These are phyloP conservation scores for Hydrolagus affinis DNA, from an alignment of 2,113 vertebrate genomes.

Conservation along the genomic window DNA sequence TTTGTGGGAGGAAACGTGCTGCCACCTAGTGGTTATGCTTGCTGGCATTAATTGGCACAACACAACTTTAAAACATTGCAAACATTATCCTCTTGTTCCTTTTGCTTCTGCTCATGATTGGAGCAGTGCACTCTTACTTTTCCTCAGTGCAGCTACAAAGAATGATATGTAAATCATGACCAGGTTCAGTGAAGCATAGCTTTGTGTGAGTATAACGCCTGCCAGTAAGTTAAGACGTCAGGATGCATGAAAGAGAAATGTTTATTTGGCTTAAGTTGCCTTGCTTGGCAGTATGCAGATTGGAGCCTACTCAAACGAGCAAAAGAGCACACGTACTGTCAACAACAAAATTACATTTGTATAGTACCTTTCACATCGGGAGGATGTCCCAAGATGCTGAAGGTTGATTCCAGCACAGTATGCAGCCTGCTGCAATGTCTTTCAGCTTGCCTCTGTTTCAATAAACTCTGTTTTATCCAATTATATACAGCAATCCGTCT, in stretches of 20 bases:
- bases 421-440: not conserved
- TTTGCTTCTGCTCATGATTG: too few species aligned
- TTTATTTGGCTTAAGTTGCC: not conserved
- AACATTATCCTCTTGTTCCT: too few species aligned
- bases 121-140: too few species aligned
- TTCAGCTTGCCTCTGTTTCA: not conserved
- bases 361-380: too few species aligned
- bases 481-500: not conserved
- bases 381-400: too few species aligned
- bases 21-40: too few species aligned
- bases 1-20: too few species aligned
- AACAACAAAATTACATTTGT: too few species aligned
- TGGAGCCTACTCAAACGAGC: not conserved
- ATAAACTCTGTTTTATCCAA: not conserved
- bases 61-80: too few species aligned
- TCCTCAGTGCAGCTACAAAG: too few species aligned
- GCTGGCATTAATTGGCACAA: too few species aligned
- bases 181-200: not conserved
- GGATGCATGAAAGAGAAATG: not conserved
- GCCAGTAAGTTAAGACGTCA: not conserved
- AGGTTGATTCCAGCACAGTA: not conserved
- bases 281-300: not conserved
- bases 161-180: too few species aligned
- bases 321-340: not conserved
- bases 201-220: not conserved